Conservation (phyloP, 2,888 invertebrate genomes). For the Suillia variegata region DNA sequence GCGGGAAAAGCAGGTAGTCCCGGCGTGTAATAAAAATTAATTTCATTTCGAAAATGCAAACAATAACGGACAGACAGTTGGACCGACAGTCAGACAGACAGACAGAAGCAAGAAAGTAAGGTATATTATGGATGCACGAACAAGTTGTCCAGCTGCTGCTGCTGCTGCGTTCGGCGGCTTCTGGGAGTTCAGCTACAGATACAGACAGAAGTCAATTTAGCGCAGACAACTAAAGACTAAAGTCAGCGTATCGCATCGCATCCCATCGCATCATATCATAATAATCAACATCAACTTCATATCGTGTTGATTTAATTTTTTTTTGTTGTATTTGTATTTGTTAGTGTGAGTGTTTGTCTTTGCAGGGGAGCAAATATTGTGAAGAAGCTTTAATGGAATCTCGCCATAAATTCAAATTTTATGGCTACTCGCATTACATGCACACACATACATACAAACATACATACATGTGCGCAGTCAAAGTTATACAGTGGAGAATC, state of each 20-base stretch:
- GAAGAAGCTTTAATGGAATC: conserved; percentile 59
- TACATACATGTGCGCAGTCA: too few species aligned
- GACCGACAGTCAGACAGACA: background rate
- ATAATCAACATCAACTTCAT: too few species aligned
- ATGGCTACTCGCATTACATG: conserved; percentile 49
- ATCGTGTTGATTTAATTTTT: conserved; percentile 24
- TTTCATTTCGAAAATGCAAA: too few species aligned
- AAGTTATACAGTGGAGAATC: background rate
- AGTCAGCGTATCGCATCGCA: too few species aligned
- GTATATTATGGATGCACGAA: too few species aligned
- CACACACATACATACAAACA: conserved; percentile 8
- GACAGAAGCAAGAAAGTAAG: too few species aligned
- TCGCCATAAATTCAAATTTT: conserved; percentile 59
- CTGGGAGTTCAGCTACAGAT: background rate
- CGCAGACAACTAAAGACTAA: background rate
- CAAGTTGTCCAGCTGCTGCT: background rate
- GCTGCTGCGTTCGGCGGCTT: background rate
- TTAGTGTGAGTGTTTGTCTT: conserved; percentile 28
- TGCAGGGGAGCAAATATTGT: conserved; percentile 32
- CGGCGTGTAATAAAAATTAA: too few species aligned
- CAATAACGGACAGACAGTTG: background rate
- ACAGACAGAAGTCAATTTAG: background rate
- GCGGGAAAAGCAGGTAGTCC: too few species aligned
- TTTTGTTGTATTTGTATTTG: conserved; percentile 27
- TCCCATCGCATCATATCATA: conserved; percentile 4